Conservation (phyloP, 1,140 invertebrate genomes). For the Thaumetopoea pityocampa region DNA sequence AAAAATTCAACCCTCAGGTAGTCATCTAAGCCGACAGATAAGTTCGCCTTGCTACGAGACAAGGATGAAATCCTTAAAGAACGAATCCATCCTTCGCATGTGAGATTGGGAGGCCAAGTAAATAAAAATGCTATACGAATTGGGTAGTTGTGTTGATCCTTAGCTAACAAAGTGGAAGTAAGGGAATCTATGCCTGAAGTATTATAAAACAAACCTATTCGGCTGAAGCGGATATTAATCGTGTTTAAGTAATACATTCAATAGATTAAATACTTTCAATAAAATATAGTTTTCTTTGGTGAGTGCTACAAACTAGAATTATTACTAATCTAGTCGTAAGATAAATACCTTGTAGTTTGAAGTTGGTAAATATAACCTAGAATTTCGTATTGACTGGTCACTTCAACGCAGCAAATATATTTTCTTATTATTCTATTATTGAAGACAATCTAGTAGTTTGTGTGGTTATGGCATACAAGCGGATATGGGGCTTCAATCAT, state of each 20-base stretch:
- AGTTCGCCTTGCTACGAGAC: conserved; percentile 33
- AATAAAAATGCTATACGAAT: conserved; percentile 31
- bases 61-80: conserved; percentile 38
- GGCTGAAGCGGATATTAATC: too few relatives aligned
- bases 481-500: too few relatives aligned
- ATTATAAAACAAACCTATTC: conserved; percentile 22
- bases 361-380: too few relatives aligned
- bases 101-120: conserved; percentile 40
- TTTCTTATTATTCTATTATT: too few relatives aligned
- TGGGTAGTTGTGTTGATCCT: conserved; percentile 33
- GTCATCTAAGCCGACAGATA: conserved; percentile 51
- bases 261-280: neutral
- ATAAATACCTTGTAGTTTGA: too few relatives aligned
- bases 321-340: conserved; percentile 1
- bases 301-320: neutral
- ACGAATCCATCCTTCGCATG: conserved; percentile 43
- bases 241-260: conserved; percentile 5
- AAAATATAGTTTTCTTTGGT: neutral
- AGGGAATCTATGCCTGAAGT: conserved; percentile 18
- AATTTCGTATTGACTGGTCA: too few relatives aligned
- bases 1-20: conserved; percentile 58
- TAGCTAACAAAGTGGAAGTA: conserved; percentile 36
- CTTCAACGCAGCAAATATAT: too few relatives aligned
- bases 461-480: too few relatives aligned
- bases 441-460: too few relatives aligned